Base-by-base conservation (phyloP, 2,113 vertebrate species). In the Lagopus leucura region DNA sequence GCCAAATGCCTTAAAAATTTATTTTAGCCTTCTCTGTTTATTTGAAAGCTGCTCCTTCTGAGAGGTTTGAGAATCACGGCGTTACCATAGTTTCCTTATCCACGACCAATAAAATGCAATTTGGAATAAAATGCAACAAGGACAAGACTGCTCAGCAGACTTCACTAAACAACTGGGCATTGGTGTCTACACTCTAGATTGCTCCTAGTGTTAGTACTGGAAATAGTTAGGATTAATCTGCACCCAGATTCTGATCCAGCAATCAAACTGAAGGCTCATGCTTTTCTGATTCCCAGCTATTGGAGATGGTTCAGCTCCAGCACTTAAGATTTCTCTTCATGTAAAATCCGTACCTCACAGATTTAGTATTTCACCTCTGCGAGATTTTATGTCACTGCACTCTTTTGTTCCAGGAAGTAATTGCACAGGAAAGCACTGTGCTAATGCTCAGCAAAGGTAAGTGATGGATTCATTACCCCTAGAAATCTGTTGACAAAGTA, bases 11-110 rank as follows among this genome's bases (percentile, higher is more conserved):
- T 95, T 73, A 60, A 93, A 92, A 94, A 86, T 65, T 27, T 83
- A 86, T 94, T 94, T 94, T 70, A 95, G 48, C 36, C 66, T 72
- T 63, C 65, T 82, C 88, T 95, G 50, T 90, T 95, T 93, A 87
- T 84, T 79, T 93, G 71, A 92, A 92, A 90, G 84, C 75, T 84
- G 42, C 48, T 84, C 54, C 77, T 84, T 95, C 82, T 65, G 95
- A 87, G 80, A 71, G 34, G 30, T 60, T 83, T 66, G 91, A 91
- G 86, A 92, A 95, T 94, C 93, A 90, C 54, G n/a, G 8, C 2
- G 90, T 95, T 95, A 76, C 95, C 94, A 95, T 95, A 94, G 91
- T 88, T 92, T 94, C 94, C 86, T 73, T 90, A 71, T 80, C 30
- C 90, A 75, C 5, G 1, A 95, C 75, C 79, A 95, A 82, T 78